Conservation (phyloP, 2,888 invertebrate species). For the Heliothis peltigera region DNA sequence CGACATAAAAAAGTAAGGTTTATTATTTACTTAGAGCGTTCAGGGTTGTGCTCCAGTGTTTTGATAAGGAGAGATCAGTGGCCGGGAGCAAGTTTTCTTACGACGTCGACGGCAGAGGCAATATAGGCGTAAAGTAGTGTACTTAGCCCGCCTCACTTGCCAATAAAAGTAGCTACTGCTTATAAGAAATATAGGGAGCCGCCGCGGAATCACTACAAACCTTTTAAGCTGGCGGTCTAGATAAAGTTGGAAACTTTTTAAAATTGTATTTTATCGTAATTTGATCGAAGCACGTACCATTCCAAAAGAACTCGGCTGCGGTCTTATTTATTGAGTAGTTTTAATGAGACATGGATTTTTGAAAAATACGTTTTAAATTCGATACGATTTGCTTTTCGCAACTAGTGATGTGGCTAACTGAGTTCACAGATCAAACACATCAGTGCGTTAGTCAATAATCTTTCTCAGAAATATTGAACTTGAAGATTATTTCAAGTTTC, state of each 20-base stretch:
- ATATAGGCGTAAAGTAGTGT: conserved; percentile 70
- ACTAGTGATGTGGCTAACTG: conserved; percentile 21
- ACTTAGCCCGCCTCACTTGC: conserved; percentile 69
- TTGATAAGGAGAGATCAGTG: conserved; percentile 68
- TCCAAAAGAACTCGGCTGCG: conserved; percentile 32
- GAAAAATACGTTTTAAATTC: conserved; percentile 10
- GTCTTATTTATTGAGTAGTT: conserved; percentile 47
- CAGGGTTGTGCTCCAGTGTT: conserved; percentile 61
- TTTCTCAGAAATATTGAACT: conserved; percentile 8
- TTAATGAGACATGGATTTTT: conserved; percentile 34
- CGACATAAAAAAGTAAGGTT: conserved; percentile 53
- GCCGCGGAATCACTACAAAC: conserved; percentile 61
- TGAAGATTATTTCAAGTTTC: conserved; percentile 18
- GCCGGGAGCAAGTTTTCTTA: conserved; percentile 67
- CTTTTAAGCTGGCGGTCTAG: conserved; percentile 60
- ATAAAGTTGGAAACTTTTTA: conserved; percentile 53
- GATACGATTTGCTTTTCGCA: conserved; percentile 12
- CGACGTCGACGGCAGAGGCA: conserved; percentile 57
- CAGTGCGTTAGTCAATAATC: conserved; percentile 17
- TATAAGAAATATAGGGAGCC: conserved; percentile 59
- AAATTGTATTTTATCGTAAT: conserved; percentile 58
- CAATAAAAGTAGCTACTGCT: conserved; percentile 67
- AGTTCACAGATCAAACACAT: neutral
- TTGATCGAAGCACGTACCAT: conserved; percentile 45
- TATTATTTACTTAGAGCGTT: conserved; percentile 53